Evolutionary conservation across 2,797 vertebrate genomes (phyloP).

Genomic region (Corythornis leucogaster): DNA sequence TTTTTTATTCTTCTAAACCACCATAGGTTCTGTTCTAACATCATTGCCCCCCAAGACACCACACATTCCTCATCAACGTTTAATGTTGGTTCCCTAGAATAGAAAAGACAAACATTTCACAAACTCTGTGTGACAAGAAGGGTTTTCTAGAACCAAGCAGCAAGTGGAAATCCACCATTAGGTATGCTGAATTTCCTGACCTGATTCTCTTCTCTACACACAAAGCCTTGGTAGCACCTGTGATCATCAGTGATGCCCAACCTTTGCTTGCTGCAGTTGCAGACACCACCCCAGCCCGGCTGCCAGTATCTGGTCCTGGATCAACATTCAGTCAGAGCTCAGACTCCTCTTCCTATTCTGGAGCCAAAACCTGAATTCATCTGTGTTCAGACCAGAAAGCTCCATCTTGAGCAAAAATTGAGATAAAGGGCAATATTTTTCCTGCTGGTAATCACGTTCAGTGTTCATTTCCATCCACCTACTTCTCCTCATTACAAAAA

Average conservation of each 20-base stretch:
- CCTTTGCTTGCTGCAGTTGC: neutral
- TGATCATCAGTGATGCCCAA: fast-evolving
- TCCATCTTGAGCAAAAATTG: neutral
- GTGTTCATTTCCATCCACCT: neutral
- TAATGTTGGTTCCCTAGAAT: neutral
- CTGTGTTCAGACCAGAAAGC: neutral
- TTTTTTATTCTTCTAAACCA: neutral
- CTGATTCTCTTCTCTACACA: neutral
- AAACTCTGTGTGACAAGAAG: too few relatives aligned
- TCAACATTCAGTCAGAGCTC: neutral
- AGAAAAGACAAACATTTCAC: neutral
- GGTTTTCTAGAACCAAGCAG: neutral
- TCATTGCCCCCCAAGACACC: fast-evolving
- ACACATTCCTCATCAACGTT: neutral
- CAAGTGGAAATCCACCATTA: fast-evolving
- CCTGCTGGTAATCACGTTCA: neutral
- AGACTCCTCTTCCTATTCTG: neutral
- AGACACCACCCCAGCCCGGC: neutral
- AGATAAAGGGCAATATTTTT: neutral
- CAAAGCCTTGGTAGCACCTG: neutral
- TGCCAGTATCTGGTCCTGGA: neutral
- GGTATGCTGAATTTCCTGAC: neutral
- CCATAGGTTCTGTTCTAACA: neutral
- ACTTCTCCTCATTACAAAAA: constrained; percentile 27
- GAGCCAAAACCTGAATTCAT: neutral